These are phyloP conservation scores for Poecilia velifera DNA, from an alignment of 2,797 vertebrate genomes.

Conservation along the genomic window DNA sequence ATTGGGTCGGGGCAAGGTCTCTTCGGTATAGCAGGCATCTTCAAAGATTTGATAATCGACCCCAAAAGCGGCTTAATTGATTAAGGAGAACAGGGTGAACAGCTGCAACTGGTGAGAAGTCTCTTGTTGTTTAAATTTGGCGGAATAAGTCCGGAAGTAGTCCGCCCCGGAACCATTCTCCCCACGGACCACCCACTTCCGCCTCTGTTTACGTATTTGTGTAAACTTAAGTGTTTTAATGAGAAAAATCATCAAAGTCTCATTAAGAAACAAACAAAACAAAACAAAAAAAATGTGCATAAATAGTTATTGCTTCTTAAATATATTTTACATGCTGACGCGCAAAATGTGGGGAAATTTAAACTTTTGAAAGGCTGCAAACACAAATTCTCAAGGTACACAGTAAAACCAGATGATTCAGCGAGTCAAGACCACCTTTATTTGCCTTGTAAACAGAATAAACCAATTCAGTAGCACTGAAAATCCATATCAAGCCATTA, in stretches of 20 bases:
- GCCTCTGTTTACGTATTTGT: not conserved
- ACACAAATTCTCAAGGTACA: not conserved
- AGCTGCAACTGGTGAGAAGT: not conserved
- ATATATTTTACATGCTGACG: not conserved
- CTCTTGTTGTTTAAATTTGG: constrained; percentile 42
- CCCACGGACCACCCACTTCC: not conserved
- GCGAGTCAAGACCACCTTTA: constrained; percentile 86
- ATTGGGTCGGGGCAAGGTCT: constrained; percentile 71
- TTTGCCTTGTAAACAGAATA: constrained; percentile 88
- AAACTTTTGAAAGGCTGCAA: not conserved
- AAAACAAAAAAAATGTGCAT: not conserved
- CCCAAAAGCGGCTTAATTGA: not conserved
- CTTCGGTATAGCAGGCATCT: constrained; percentile 85
- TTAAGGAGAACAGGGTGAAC: not conserved
- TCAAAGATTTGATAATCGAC: rapidly evolving
- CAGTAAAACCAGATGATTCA: constrained; percentile 40
- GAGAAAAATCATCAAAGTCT: not conserved
- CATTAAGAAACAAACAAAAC: not conserved
- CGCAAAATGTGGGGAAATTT: not conserved
- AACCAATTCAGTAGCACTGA: constrained; percentile 84
- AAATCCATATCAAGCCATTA: constrained; percentile 87
- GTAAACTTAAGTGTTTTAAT: not conserved
- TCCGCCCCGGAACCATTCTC: constrained; percentile 42
- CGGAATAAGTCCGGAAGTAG: constrained; percentile 42
- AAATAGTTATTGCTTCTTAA: not conserved